Base-by-base conservation (phyloP, 2,113 vertebrate genomes). In the Budorcas taxicolor region DNA sequence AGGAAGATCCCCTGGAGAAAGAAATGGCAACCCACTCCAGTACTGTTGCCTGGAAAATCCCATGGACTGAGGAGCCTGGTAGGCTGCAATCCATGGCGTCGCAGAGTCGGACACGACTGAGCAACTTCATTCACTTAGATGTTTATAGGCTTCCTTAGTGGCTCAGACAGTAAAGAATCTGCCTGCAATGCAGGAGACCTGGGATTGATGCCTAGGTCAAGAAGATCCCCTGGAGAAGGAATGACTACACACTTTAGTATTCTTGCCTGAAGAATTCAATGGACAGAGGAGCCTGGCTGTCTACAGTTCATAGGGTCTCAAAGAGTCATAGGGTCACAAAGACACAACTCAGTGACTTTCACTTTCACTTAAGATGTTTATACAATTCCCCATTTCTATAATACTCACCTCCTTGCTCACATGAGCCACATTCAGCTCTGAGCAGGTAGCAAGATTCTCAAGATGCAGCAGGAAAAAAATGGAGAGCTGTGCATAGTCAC, bases 381-480 rank as follows among this genome's bases (percentile, higher is more conserved):
- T n/a, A n/a, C 2, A 27, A 23, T 2, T 83, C 1, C 13, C 31
- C n/a, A n/a, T 4, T 55, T 82, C 58, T 4, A n/a, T 14, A 55
- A 4, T 9, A 23, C 3, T 50, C 16, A n/a, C 3, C 5, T 50
- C 14, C 23, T 67, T 40, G 19, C 3, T 31, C 6, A 45, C 6
- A 1, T 14, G 31, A 8, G 36, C 33, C 53, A 15, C 14, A 33
- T 13, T 16, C 12, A 53, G 21, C 14, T 60, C 81, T 33, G n/a
- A 10, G 8, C 13, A 29, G 9, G n/a, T 3, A 58, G 2, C 10
- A 50, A 36, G 16, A 7, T 2, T 33, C 31, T 36, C 71, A 52
- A 3, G 6, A 15, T 58, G 6, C 19, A 81, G n/a, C 25, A 64
- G 4, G 12, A 85, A 47, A 21, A 7, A 58, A 9, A 0, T 33